These are phyloP conservation scores for Desmophyllum pertusum DNA, from an alignment of 92 coral and sea anemone genomes.

Conservation along the genomic window DNA sequence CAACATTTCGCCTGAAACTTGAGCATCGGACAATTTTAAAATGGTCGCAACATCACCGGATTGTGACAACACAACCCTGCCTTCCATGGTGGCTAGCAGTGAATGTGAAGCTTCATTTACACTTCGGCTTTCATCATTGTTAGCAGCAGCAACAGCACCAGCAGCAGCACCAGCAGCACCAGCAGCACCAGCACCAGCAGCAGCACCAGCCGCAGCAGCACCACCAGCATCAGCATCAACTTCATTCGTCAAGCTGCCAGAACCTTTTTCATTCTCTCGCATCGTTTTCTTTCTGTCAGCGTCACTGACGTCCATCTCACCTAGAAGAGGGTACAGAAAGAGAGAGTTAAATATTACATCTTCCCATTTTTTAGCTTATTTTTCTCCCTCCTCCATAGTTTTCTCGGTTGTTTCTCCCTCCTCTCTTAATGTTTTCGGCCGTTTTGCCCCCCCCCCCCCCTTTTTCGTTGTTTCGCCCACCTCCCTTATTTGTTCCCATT, in stretches of 20 bases:
- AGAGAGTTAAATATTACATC: too few relatives aligned
- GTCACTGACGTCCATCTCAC: neutral
- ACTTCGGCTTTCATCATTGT: neutral
- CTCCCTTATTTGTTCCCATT: too few relatives aligned
- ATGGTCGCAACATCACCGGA: neutral
- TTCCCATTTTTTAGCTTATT: too few relatives aligned
- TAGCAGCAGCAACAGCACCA: neutral
- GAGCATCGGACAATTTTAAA: conserved; percentile 14
- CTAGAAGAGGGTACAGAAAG: too few relatives aligned
- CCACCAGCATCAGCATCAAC: too few relatives aligned
- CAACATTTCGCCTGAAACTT: neutral
- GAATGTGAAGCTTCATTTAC: neutral
- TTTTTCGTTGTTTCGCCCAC: too few relatives aligned
- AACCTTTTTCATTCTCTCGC: neutral
- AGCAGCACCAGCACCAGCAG: neutral
- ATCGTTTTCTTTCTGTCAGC: neutral
- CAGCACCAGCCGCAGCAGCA: too few relatives aligned
- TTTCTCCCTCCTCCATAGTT: too few relatives aligned
- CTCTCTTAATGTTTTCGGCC: too few relatives aligned
- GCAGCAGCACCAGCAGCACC: neutral
- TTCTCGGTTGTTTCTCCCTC: too few relatives aligned
- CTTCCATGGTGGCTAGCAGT: neutral
- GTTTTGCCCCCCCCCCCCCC: too few relatives aligned
- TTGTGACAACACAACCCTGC: conserved; percentile 1
- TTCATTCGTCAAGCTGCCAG: too few relatives aligned